Conservation (phyloP, 2,113 vertebrate genomes). For the Balaenoptera acutorostrata region DNA sequence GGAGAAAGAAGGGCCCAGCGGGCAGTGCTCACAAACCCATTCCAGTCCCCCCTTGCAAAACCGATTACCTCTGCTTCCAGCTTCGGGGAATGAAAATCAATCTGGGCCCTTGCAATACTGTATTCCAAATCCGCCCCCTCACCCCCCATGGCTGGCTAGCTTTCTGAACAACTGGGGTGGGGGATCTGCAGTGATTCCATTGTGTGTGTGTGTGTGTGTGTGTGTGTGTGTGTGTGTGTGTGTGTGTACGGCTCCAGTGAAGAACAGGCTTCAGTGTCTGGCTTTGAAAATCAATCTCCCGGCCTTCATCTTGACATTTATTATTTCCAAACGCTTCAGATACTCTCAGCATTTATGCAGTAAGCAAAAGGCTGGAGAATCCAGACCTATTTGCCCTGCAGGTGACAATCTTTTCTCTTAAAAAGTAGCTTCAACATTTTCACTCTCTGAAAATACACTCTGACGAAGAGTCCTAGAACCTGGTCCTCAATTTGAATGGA, state of each 20-base stretch:
- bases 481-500: not conserved
- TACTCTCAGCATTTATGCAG: not conserved
- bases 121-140: not conserved
- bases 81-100: constrained; percentile 15
- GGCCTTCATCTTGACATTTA: constrained; percentile 36
- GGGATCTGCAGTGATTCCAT: not conserved
- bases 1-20: not conserved
- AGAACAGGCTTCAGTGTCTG: not conserved
- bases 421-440: not conserved
- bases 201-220: no score
- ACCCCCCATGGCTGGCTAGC: not conserved
- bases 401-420: not conserved
- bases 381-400: not conserved
- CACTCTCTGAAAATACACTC: not conserved
- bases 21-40: not conserved
- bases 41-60: not conserved
- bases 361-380: not conserved
- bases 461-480: not conserved
- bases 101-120: not conserved
- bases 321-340: constrained; percentile 34
- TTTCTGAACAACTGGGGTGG: not conserved
- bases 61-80: constrained; percentile 16
- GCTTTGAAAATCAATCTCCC: constrained; percentile 56
- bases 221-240: not conserved
- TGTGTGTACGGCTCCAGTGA: not conserved